Conservation (phyloP, 1,140 invertebrate species). For the Papilio polyxenes region DNA sequence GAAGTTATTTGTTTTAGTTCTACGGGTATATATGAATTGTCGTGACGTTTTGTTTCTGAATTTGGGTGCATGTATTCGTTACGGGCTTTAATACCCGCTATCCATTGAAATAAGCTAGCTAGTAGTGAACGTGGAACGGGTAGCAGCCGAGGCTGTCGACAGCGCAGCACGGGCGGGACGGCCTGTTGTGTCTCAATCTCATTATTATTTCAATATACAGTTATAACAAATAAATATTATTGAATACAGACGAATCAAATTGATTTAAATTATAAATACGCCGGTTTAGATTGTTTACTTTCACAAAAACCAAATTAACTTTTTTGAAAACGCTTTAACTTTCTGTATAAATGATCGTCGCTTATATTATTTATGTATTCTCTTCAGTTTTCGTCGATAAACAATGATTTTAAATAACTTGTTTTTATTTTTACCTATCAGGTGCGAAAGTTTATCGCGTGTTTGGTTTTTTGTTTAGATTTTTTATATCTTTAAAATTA, state of each 20-base stretch:
- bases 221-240: conserved; percentile 36
- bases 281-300: conserved; percentile 66
- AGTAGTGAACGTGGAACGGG: conserved; percentile 60
- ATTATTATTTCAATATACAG: conserved; percentile 33
- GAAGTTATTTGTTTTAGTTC: conserved; percentile 40
- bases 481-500: neutral
- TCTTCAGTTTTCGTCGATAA: neutral
- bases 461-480: conserved; percentile 27
- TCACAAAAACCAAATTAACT: conserved; percentile 40
- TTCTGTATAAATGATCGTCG: conserved; percentile 11
- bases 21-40: conserved; percentile 39
- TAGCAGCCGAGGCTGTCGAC: conserved; percentile 62
- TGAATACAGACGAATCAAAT: conserved; percentile 6
- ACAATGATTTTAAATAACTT: neutral
- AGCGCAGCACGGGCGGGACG: conserved; percentile 52
- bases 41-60: conserved; percentile 25
- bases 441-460: conserved; percentile 42
- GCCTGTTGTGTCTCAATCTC: conserved; percentile 47
- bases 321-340: conserved; percentile 38
- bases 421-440: conserved; percentile 37
- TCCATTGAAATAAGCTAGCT: conserved; percentile 69
- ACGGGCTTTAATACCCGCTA: conserved; percentile 48
- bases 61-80: conserved; percentile 47
- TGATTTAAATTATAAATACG: conserved; percentile 40
- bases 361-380: neutral